These are phyloP conservation scores for Drosophila nikananu DNA, from an alignment of 1,140 invertebrate genomes.

Conservation along the genomic window DNA sequence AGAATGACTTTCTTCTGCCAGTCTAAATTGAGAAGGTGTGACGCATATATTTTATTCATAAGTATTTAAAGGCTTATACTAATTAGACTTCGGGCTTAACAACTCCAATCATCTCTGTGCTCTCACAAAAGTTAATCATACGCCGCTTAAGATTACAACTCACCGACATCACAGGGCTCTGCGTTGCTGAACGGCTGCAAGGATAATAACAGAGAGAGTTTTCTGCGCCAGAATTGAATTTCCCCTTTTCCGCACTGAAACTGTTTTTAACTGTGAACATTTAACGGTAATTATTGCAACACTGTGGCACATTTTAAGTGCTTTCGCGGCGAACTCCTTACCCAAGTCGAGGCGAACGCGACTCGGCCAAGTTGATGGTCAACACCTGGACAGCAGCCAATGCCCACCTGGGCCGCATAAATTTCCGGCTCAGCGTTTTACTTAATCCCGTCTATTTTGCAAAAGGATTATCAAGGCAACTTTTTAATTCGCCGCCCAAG, in stretches of 20 bases:
- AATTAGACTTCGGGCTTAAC: background rate
- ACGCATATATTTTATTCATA: background rate
- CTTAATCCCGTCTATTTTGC: constrained; percentile 83
- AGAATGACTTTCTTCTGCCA: background rate
- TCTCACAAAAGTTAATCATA: constrained; percentile 69
- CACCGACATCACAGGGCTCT: constrained; percentile 65
- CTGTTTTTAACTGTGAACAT: constrained; percentile 80
- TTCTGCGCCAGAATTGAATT: constrained; percentile 48
- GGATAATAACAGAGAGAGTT: constrained; percentile 75
- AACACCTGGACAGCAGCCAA: constrained; percentile 43
- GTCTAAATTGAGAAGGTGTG: background rate
- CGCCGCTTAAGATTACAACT: constrained; percentile 80
- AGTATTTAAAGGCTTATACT: background rate
- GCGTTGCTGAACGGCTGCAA: constrained; percentile 35
- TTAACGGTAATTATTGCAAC: constrained; percentile 83
- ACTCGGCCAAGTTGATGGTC: constrained; percentile 37
- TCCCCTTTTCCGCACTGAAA: constrained; percentile 26
- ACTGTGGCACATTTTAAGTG: constrained; percentile 83
- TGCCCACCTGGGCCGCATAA: constrained; percentile 71
- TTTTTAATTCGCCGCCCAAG: constrained; percentile 74
- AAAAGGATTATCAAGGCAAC: constrained; percentile 83
- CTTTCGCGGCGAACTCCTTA: constrained; percentile 26
- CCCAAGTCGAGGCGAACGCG: constrained; percentile 1
- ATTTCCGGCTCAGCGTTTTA: constrained; percentile 77
- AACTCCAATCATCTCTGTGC: background rate